Evolutionary conservation across 2,888 invertebrate species (phyloP).

Genomic region (Willowsia nigromaculata): DNA sequence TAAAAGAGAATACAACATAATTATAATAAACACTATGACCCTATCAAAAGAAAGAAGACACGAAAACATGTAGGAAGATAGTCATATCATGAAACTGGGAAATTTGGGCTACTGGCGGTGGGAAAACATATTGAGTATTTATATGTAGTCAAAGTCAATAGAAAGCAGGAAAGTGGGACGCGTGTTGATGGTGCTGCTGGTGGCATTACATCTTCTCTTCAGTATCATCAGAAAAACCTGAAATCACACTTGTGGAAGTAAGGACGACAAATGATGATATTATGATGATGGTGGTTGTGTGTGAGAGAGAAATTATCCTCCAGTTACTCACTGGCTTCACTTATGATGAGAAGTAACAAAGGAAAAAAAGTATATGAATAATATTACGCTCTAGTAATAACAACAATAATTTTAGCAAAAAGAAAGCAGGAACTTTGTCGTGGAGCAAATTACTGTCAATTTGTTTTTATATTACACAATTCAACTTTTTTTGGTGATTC

Average conservation of each 20-base stretch:
- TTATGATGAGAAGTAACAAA: neutral
- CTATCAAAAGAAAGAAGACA: neutral
- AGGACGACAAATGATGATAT: neutral
- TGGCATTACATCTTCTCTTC: neutral
- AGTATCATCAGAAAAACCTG: neutral
- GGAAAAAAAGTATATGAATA: too few species aligned
- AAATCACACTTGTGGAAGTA: slow-evolving; percentile 21
- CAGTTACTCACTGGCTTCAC: neutral
- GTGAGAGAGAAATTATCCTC: neutral
- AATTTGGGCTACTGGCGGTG: neutral
- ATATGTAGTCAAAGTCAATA: slow-evolving; percentile 26
- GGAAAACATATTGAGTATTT: neutral
- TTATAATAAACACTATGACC: slow-evolving; percentile 1
- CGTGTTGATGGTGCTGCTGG: neutral
- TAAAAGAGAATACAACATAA: neutral
- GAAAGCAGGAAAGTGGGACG: slow-evolving; percentile 6
- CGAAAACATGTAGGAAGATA: neutral
- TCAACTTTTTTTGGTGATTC: neutral
- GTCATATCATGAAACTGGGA: neutral
- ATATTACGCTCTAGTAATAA: too few species aligned
- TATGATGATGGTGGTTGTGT: neutral
- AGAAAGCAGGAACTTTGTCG: too few species aligned
- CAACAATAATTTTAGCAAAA: too few species aligned
- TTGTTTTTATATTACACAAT: too few species aligned
- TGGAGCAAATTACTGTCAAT: too few species aligned